Conservation (phyloP, 2,113 vertebrate species). For the Pelobates fuscus region DNA sequence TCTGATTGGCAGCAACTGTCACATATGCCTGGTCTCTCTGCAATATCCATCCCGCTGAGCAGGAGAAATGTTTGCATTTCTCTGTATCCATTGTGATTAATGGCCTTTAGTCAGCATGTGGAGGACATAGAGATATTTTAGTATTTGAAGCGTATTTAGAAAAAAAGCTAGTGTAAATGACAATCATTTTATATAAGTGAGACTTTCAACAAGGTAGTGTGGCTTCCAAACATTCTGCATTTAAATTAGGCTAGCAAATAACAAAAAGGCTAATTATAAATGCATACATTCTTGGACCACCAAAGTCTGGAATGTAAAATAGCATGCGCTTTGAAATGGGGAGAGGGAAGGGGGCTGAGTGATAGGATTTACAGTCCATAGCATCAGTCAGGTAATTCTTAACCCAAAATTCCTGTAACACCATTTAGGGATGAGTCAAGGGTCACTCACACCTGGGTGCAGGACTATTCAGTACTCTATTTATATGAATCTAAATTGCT, state of each 20-base stretch:
- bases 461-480: too few species aligned
- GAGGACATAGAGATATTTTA: neutral
- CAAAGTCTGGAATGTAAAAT: too few species aligned
- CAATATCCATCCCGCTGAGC: constrained; percentile 28
- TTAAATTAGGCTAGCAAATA: neutral
- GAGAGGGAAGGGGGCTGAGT: too few species aligned
- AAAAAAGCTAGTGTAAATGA: neutral
- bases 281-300: too few species aligned
- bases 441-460: too few species aligned
- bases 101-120: neutral
- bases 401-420: too few species aligned
- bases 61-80: constrained; percentile 30
- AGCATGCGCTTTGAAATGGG: too few species aligned
- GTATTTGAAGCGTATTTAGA: neutral
- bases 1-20: constrained; percentile 40
- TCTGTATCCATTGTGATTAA: constrained; percentile 14
- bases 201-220: neutral
- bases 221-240: neutral
- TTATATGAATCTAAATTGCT: too few species aligned
- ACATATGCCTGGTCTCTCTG: constrained; percentile 9
- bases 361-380: too few species aligned
- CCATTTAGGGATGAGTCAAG: too few species aligned
- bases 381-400: too few species aligned
- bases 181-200: neutral
- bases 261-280: too few species aligned